A percentile compares a stretch with the other conserved stretches of the same genome.
Conservation (phyloP, 2,113 vertebrate genomes). For the Pholis gunnellus region DNA sequence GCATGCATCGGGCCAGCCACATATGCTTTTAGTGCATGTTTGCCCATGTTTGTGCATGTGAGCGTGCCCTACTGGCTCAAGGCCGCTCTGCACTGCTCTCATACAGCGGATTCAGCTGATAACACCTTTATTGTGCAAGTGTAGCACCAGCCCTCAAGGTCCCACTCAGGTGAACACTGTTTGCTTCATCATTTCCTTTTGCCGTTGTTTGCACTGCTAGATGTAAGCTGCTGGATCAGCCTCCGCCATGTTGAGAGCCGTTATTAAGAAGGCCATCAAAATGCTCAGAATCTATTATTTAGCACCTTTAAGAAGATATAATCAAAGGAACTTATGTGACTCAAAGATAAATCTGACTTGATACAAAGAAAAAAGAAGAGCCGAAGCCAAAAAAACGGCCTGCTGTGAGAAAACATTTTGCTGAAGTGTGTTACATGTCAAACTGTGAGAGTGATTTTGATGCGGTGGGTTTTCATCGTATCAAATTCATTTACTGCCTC, state of each 20-base stretch:
- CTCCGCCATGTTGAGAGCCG: background rate
- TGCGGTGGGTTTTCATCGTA: constrained; percentile 23
- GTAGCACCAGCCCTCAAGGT: background rate
- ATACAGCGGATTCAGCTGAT: background rate
- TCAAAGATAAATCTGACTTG: constrained; percentile 17
- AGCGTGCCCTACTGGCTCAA: background rate
- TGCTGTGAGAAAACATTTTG: constrained; percentile 33
- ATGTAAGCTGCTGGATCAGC: background rate
- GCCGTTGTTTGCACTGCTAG: background rate
- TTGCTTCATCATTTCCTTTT: background rate
- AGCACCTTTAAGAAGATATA: background rate
- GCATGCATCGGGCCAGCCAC: background rate
- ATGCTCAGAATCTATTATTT: background rate
- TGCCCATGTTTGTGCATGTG: background rate
- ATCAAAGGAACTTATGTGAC: background rate
- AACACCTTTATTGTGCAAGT: background rate
- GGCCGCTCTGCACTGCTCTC: background rate
- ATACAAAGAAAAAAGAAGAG: background rate
- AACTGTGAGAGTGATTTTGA: constrained; percentile 22
- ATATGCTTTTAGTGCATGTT: background rate
- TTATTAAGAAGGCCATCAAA: background rate
- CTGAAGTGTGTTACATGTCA: constrained; percentile 33
- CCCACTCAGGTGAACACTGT: background rate
- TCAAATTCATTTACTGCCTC: constrained; percentile 43
- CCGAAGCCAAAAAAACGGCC: background rate